A percentile compares a stretch with the other conserved stretches of the same genome.
Conservation (phyloP, 2,113 vertebrate genomes). For the Leiothrix lutea region DNA sequence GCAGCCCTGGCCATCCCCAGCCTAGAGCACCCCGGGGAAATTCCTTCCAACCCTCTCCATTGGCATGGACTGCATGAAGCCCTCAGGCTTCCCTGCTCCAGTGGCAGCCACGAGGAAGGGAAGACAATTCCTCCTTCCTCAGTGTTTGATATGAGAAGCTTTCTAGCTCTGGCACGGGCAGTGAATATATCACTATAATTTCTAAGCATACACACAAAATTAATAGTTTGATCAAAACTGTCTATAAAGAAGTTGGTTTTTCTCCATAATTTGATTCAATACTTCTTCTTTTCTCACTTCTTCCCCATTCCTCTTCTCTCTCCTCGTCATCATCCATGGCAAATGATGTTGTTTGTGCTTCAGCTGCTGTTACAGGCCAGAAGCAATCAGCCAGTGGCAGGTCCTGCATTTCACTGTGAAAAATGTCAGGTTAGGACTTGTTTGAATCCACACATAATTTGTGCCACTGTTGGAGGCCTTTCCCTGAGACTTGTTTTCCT, state of each 20-base stretch:
- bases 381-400: background rate
- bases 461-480: background rate
- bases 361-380: background rate
- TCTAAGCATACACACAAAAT: background rate
- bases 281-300: background rate
- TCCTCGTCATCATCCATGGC: background rate
- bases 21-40: background rate
- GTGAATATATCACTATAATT: background rate
- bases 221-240: background rate
- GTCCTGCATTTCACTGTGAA: background rate
- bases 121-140: background rate
- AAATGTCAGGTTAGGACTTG: slow-evolving; percentile 33
- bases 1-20: background rate
- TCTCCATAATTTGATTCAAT: background rate
- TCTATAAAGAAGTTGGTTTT: background rate
- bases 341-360: background rate
- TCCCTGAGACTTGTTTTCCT: background rate
- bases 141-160: background rate
- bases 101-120: background rate
- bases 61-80: background rate
- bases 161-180: background rate
- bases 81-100: background rate
- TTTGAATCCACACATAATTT: background rate
- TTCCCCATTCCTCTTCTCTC: background rate
- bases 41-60: background rate